Percentiles rank a stretch among this genome's conserved stretches.
phyloP scores from a whole-genome alignment of 2,888 invertebrate species.

The Lepetodrilus schrolli region DNA sequence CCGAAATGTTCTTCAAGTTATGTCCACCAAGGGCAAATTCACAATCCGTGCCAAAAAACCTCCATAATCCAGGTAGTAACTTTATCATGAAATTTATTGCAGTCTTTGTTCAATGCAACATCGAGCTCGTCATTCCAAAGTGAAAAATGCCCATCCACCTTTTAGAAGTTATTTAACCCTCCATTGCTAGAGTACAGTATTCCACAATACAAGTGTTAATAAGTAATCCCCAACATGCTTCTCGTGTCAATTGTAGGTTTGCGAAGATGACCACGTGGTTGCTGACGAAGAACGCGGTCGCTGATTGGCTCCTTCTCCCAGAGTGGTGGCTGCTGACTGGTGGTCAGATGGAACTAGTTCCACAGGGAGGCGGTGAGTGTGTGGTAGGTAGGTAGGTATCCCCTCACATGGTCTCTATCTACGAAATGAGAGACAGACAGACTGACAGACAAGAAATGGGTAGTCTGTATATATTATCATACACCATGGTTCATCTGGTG shows the following conservation, averaged over 20 bases:
- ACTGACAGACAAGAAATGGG: neutral
- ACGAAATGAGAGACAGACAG: neutral
- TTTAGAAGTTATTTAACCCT: neutral
- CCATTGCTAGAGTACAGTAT: neutral
- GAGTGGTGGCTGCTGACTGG: too few relatives aligned
- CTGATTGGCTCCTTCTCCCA: neutral
- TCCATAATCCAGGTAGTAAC: slow-evolving; percentile 21
- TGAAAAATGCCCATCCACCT: slow-evolving; percentile 16
- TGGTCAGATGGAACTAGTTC: neutral
- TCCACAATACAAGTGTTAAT: neutral
- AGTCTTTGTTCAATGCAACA: slow-evolving; percentile 1
- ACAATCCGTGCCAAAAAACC: slow-evolving; percentile 4
- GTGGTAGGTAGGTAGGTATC: neutral
- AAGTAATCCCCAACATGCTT: neutral
- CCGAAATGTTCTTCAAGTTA: neutral
- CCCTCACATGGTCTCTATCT: neutral
- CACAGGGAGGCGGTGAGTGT: neutral
- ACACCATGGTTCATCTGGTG: slow-evolving; percentile 10
- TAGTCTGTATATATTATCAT: slow-evolving; percentile 19
- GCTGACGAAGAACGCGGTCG: too few relatives aligned
- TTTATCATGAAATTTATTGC: slow-evolving; percentile 23
- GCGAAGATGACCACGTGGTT: neutral
- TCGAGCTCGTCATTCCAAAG: neutral
- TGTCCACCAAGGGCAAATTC: slow-evolving; percentile 7
- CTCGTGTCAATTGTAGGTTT: slow-evolving; percentile 6